These are phyloP conservation scores for Pristiophorus japonicus DNA, from an alignment of 2,113 vertebrate genomes.

Conservation along the genomic window DNA sequence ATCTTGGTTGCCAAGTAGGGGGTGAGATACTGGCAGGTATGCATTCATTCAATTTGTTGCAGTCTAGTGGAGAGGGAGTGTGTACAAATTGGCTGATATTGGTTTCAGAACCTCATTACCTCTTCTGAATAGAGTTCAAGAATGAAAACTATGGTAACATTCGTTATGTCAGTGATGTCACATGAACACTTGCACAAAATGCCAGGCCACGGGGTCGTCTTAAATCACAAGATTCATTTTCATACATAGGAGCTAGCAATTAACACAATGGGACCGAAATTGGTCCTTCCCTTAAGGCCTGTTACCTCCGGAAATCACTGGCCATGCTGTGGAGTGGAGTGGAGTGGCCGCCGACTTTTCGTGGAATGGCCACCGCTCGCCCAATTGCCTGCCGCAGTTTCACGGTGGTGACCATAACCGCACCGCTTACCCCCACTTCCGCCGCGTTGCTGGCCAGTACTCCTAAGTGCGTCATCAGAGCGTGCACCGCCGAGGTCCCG, in stretches of 20 bases:
- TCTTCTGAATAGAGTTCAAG: background rate
- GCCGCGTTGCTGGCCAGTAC: no score
- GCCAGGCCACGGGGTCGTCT: background rate
- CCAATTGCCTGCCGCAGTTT: no score
- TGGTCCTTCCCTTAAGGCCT: no score
- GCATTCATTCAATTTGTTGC: background rate
- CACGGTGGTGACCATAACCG: no score
- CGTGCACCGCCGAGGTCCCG: no score
- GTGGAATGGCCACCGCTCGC: no score
- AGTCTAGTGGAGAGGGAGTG: background rate
- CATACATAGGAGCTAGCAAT: background rate
- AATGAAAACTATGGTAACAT: background rate
- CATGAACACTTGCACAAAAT: background rate
- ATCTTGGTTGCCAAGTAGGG: background rate
- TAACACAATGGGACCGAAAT: no score
- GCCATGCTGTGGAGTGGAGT: no score
- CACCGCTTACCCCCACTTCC: no score
- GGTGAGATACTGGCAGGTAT: background rate
- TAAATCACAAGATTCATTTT: background rate
- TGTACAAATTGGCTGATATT: background rate
- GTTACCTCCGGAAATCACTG: no score
- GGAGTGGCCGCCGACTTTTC: no score
- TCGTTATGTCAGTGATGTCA: background rate
- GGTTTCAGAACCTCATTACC: background rate
- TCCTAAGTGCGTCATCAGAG: no score